phyloP scores from a whole-genome alignment of 1,140 invertebrate species.

The Caenorhabditis tropicalis region DNA sequence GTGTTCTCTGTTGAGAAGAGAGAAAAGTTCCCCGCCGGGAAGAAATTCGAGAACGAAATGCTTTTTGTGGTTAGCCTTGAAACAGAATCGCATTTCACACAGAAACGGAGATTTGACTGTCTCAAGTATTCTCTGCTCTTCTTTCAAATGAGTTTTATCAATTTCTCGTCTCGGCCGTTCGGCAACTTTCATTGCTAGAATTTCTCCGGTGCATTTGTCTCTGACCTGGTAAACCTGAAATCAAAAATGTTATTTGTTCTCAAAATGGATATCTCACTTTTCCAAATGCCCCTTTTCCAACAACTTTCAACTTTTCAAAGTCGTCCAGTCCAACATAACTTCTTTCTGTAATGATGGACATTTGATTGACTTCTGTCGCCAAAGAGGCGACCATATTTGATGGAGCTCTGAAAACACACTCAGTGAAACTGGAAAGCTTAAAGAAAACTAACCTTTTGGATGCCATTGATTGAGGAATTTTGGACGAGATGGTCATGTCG shows the following conservation, averaged over 20 bases:
- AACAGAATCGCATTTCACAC: constrained; percentile 96
- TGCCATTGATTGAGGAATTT: too few species aligned
- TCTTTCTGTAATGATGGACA: too few species aligned
- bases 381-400: too few species aligned
- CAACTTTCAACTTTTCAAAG: neutral
- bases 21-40: constrained; percentile 95
- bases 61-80: constrained; percentile 94
- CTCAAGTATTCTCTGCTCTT: neutral
- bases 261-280: too few species aligned
- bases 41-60: constrained; percentile 98
- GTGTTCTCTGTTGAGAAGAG: constrained; percentile 94
- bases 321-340: neutral
- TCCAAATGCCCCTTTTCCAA: neutral
- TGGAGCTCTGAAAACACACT: too few species aligned
- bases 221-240: neutral
- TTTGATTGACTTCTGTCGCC: too few species aligned
- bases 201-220: neutral
- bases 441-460: too few species aligned
- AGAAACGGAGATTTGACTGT: constrained; percentile 91
- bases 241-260: neutral
- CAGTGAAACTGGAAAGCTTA: too few species aligned
- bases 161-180: neutral
- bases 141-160: neutral
- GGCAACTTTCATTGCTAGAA: neutral
- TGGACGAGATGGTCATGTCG: too few species aligned